Evolutionary conservation across 2,888 invertebrate genomes (phyloP).

Genomic region (Melolontha melolontha): DNA sequence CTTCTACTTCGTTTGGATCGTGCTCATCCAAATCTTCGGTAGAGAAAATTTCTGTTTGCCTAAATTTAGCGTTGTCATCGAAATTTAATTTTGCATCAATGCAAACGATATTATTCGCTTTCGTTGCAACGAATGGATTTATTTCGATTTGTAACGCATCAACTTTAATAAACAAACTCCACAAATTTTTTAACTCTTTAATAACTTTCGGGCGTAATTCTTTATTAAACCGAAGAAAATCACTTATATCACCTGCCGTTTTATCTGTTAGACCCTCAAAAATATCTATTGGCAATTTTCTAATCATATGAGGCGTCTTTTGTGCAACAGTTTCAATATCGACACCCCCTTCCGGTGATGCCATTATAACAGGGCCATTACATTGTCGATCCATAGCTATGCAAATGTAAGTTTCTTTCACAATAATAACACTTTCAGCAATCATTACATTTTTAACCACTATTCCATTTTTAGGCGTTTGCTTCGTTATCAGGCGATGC

Average conservation of each 20-base stretch:
- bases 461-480: conserved; percentile 91
- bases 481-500: conserved; percentile 90
- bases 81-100: conserved; percentile 97
- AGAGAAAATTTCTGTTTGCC: conserved; percentile 87
- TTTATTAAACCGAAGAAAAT: conserved; percentile 80
- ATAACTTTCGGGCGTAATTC: conserved; percentile 76
- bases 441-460: conserved; percentile 94
- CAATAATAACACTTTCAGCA: conserved; percentile 92
- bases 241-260: conserved; percentile 78
- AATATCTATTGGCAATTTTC: conserved; percentile 85
- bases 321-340: conserved; percentile 95
- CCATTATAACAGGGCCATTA: conserved; percentile 93
- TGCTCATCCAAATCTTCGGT: conserved; percentile 85
- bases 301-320: conserved; percentile 86
- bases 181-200: conserved; percentile 84
- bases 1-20: conserved; percentile 91
- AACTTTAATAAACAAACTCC: conserved; percentile 86
- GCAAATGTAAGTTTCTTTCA: conserved; percentile 92
- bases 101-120: conserved; percentile 86
- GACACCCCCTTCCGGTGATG: conserved; percentile 93
- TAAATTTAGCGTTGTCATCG: conserved; percentile 94
- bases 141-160: conserved; percentile 97
- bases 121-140: conserved; percentile 94
- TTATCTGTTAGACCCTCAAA: conserved; percentile 75
- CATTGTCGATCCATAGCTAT: conserved; percentile 89